Base-by-base conservation (phyloP, 2,113 vertebrate species). In the Tupaia chinensis region DNA sequence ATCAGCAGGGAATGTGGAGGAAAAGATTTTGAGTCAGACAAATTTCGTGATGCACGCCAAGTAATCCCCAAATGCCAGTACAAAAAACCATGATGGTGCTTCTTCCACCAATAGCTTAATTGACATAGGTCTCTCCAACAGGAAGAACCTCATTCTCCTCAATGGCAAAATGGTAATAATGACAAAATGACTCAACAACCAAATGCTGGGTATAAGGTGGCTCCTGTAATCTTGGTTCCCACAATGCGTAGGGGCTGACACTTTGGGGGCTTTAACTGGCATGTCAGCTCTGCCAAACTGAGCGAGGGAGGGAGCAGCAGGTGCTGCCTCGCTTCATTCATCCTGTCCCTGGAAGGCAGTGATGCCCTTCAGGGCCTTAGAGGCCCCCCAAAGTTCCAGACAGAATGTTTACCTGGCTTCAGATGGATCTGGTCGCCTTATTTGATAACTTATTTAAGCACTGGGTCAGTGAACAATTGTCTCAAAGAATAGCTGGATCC, bases 391-490 rank as follows among this genome's bases (percentile, higher is more conserved):
- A 81, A 89, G 65, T 78, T 74, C 74, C 65, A 66, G 58, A 70
- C 54, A 82, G 89, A 94, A 79, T 68, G 78, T 15, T 66, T 23
- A 9, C 60, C 17, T 54, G 63, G 63, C 68, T 94, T 73, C 90
- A 72, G 63, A 68, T 63, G 82, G 61, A 82, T 19, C 84, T 60
- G 27, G 29, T 77, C 79, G 87, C n/a, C 60, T 86, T 87, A 79
- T 78, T 73, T 80, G 93, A 23, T 92, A 82, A 91, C 84, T 93
- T 69, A 93, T 74, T 96, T 63, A 89, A 89, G 20, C 79, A n/a
- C 54, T 61, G 54, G 65, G 66, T 65, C 54, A 22, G 70, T 60
- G 29, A 81, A 72, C n/a, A 68, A 70, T 44, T 74, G 34, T 65
- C n/a, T 68, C 54, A 73, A 78, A 82, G 58, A 20, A 72, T 68